Evolutionary conservation across 2,797 vertebrate species (phyloP), one percentile per base, ranked within the genome.

Genomic region (Notolabrus celidotus): DNA sequence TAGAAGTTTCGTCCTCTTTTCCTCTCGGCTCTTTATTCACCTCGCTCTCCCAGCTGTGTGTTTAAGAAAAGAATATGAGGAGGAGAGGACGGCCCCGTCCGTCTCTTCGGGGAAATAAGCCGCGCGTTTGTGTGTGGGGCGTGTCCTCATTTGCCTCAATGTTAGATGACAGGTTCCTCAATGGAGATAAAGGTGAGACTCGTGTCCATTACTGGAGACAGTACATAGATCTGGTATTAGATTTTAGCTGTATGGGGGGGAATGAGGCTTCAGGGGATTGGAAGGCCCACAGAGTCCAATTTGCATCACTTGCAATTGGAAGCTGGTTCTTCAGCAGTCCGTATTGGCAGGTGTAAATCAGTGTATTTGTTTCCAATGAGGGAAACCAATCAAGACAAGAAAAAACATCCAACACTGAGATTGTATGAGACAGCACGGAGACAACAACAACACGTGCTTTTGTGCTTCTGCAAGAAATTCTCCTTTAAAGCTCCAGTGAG

Each of bases 31-130:
- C 38, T 51, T 66, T 67, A 71, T 58, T 67, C 23, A 33, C 54
- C 71, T 74, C 45, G 11, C 67, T 56, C 54, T 77, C 33, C 50
- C 72, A 33, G 72, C 67, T 57, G 78, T 62, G 61, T 61, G 65
- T 11, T 70, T 52, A 79, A 57, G 38, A 38, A 20, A 29, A 34
- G 14, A 60, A 75, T 31, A 22, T 20, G 46, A 16, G 27, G 54
- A 69, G 47, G 55, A 53, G 39, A 36, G 64, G 58, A 53, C 54
- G 1, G 46, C 31, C 47, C 7, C 0, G 17, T 17, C 16, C 4
- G 7, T 10, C 15, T 77, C 79, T 60, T 61, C 7, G 2, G 79
- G 79, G 82, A 89, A 84, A 83, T 82, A 74, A 80, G 51, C 39
- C 8, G 50, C 70, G 38, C 61, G 55, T 74, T 71, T 54, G 25